Base-by-base conservation (phyloP, 2,113 vertebrate species). In the Coreoperca whiteheadi region DNA sequence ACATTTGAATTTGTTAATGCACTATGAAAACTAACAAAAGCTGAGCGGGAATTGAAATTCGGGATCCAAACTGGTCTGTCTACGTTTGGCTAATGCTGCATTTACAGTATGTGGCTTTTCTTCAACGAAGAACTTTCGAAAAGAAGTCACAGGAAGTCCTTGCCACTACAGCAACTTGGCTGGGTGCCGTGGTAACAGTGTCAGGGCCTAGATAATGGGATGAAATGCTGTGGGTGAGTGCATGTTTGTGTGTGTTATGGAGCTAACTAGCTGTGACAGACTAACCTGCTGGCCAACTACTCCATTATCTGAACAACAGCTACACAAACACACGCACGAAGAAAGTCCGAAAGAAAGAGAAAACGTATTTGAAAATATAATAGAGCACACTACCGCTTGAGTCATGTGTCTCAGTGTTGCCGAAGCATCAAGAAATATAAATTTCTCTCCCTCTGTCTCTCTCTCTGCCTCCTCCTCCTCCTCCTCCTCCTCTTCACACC, bases 401-500 rank as follows among this genome's bases (percentile, higher is more conserved):
- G 73, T 84, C 77, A 76, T 59, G 41, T 61, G 51, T 79, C 77
- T 70, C 70, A 64, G 39, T 70, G 50, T 39, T 73, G 41, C 65
- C 67, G 50, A 72, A 77, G 61, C n/a, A 59, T 79, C 64, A 56
- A 76, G 60, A 79, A 84, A 85, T 39, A 68, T n/a, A 81, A 43
- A 74, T 48, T 20, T 51, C 28, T 61, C 46, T 41, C 54, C 37
- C n/a, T 71, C 51, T 61, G 15, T 50, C 16, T 50, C 48, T 20
- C 48, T 54, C 32, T 53, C 51, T 39, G 28, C 59, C 34, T 70
- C 56, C 30, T 23, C 30, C 41, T 2, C 77, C 79, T 51, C 66
- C 53, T 30, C 68, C 69, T 87, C 85, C 81, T 87, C 89, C 84
- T 84, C 83, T 88, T 94, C 91, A 89, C 92, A 91, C 89, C 86